Evolutionary conservation across 2,113 vertebrate species (phyloP), one percentile per base, ranked within the genome.

Genomic region (Ochotona princeps): DNA sequence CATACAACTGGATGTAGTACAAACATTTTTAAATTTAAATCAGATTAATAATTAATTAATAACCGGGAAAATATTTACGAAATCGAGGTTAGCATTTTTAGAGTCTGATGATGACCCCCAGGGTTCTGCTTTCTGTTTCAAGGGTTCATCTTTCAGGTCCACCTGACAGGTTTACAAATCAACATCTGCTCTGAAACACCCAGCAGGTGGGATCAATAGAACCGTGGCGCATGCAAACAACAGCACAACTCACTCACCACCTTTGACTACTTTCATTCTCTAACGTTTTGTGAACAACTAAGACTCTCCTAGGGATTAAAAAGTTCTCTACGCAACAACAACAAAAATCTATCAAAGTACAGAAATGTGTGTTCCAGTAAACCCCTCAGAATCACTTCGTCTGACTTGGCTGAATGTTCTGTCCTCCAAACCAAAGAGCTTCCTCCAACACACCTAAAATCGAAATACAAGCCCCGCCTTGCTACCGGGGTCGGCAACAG

Each of bases 11-110:
- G 35, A 89, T 82, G 13, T 38, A 74, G 67, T 60, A 67, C 25
- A 35, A 7, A 14, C 28, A 28, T 66, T 83, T 93, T 78, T 89
- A 21, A 47, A 90, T 63, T 18, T 72, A 44, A 44, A 44, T 44
- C 38, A 44, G 38, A 44, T 6, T 44, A 44, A 44, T 44, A 44
- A 44, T 44, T 6, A 44, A 44, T 44, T 44, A 44, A 44, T 44
- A 44, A 44, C 63, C 57, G 65, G 25, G 44, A 92, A 93, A 76
- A 79, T 73, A 85, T 63, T 85, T 93, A 95, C 85, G 61, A 92
- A 89, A 79, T 25, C 49, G 78, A 0, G 66, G 14, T 38, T 79
- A 82, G 18, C 32, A 93, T 63, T 94, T 54, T 51, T 80, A 86
- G 74, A 51, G 11, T 25, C 92, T 90, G 35, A 84, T 32, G 23